Base-by-base conservation (phyloP, 2,888 invertebrate genomes). In the Zygaena filipendulae region DNA sequence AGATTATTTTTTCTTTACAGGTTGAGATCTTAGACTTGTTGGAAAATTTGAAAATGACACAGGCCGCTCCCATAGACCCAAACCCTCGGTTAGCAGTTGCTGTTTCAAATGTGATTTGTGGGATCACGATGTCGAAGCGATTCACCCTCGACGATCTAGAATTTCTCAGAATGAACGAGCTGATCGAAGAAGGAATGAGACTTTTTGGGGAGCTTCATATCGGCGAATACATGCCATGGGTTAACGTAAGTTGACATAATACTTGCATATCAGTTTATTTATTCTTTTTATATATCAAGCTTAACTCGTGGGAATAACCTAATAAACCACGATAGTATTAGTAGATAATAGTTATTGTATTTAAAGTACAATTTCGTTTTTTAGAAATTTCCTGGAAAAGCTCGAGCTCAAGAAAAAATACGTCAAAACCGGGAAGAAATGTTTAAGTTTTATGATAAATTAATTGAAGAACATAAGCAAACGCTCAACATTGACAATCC, bases 141-240 rank as follows among this genome's bases (percentile, higher is more conserved):
- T 95, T 94, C 66, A 84, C 86, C 31, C 85, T 87, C 42, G 87
- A 90, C 27, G 93, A 94, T 57, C 70, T 74, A 3, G 83, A 88
- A 28, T 95, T 95, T 67, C 82, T 84, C 27, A 83, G 91, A 30
- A 90, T 94, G 50, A 92, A 92, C 83, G 77, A 83, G 40, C 81
- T 94, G n/a, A 92, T 95, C 49, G 93, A 94, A 52, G 95, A 95
- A 69, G 95, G 95, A 14, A 95, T 95, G 85, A 83, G 86, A 31
- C 81, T 95, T 1, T 94, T 95, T 52, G 92, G 92, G 6, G 87
- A 90, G 49, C 84, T 94, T 22, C 88, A 88, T 43, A 87, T 88
- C 4, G 88, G 91, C 29, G 91, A 92, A 61, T 94, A 92, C 54
- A 85, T 95, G 38, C 93, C 95, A 3, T 82, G 89, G 1, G 83